A percentile compares a stretch with the other conserved stretches of the same genome.
These are phyloP conservation scores for Poicephalus gulielmi DNA, from an alignment of 2,113 vertebrate species.

Conservation along the genomic window DNA sequence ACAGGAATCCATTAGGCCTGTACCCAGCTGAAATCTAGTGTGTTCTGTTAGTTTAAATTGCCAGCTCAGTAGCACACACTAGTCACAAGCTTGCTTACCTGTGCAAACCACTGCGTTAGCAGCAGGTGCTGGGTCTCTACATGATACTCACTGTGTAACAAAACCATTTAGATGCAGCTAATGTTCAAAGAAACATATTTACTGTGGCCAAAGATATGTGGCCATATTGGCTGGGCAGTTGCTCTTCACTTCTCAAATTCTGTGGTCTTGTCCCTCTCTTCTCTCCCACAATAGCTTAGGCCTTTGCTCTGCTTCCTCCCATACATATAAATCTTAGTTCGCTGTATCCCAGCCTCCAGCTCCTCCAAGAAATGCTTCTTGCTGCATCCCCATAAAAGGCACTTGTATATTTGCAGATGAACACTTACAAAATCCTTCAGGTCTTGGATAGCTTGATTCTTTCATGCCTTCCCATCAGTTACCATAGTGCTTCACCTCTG, in stretches of 20 bases:
- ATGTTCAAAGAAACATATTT: neutral
- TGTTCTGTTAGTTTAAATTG: neutral
- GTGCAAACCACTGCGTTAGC: constrained; percentile 11
- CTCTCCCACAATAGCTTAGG: neutral
- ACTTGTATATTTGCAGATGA: neutral
- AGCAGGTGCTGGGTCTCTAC: constrained; percentile 25
- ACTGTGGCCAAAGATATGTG: neutral
- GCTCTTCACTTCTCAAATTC: neutral
- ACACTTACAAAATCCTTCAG: neutral
- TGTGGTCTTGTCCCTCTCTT: neutral
- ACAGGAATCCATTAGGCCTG: neutral
- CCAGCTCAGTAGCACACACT: neutral
- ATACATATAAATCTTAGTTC: neutral
- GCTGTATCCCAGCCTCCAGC: neutral
- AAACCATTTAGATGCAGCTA: neutral
- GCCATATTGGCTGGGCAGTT: neutral
- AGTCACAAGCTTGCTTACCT: constrained; percentile 32
- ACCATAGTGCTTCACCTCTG: neutral
- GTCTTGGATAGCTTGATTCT: neutral
- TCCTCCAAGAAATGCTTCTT: neutral
- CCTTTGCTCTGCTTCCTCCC: neutral
- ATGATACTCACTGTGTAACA: neutral
- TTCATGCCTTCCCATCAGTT: neutral
- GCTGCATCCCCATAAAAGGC: neutral
- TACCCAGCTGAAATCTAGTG: neutral